Conservation (phyloP, 1,140 invertebrate genomes). For the Lucilia sericata region DNA sequence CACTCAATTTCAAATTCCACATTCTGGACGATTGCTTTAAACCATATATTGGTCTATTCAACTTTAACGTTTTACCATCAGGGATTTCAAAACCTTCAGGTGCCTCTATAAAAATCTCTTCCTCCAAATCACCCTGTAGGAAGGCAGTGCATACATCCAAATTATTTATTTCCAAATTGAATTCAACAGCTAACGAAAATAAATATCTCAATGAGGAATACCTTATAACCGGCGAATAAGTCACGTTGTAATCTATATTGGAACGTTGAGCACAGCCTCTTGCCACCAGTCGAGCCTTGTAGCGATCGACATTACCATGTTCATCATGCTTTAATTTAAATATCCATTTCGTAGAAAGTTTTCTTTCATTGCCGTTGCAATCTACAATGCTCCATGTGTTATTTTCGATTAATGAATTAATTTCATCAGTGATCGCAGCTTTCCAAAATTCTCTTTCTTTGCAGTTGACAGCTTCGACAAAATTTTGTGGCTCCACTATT, state of each 20-base stretch:
- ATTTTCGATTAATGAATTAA: conserved; percentile 58
- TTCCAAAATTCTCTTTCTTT: conserved; percentile 51
- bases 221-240: conserved; percentile 53
- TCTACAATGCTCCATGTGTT: conserved; percentile 48
- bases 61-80: conserved; percentile 48
- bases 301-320: conserved; percentile 53
- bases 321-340: conserved; percentile 30
- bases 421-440: conserved; percentile 57
- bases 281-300: conserved; percentile 65
- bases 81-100: conserved; percentile 57
- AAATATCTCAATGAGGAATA: conserved; percentile 39
- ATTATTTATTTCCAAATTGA: conserved; percentile 45
- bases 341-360: conserved; percentile 27
- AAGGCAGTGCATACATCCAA: conserved; percentile 66
- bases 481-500: conserved; percentile 47
- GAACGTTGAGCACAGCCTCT: conserved; percentile 55
- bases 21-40: conserved; percentile 65
- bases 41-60: conserved; percentile 65
- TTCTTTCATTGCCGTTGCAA: not conserved
- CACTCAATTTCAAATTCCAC: conserved; percentile 60
- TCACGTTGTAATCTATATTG: conserved; percentile 59
- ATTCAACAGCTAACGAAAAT: conserved; percentile 34
- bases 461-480: conserved; percentile 1
- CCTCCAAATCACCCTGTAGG: conserved; percentile 64
- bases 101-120: conserved; percentile 61